Evolutionary conservation across 2,113 vertebrate genomes (phyloP).

Genomic region (Acanthisitta chloris): DNA sequence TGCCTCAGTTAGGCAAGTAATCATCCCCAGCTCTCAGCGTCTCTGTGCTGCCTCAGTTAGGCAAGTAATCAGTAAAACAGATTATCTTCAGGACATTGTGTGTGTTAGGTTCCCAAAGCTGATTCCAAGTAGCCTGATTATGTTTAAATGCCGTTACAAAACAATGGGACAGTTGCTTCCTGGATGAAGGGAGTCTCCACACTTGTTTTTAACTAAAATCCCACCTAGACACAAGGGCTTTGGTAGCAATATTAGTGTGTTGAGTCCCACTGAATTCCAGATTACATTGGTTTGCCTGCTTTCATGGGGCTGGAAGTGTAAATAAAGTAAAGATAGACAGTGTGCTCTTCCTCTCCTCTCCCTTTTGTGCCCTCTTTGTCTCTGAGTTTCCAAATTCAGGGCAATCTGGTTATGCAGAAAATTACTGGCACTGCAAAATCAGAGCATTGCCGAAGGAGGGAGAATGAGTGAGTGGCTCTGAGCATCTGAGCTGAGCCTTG

Average conservation of each 20-base stretch:
- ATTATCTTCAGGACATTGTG: neutral
- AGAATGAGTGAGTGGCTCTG: neutral
- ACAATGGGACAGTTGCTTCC: neutral
- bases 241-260: neutral
- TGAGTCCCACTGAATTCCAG: neutral
- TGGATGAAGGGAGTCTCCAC: neutral
- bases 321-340: neutral
- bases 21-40: too few relatives aligned
- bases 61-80: neutral
- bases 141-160: neutral
- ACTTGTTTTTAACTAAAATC: neutral
- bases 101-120: neutral
- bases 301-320: neutral
- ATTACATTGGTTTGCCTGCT: neutral
- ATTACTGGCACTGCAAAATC: neutral
- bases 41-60: too few relatives aligned
- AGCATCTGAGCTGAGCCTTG: neutral
- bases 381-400: neutral
- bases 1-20: neutral
- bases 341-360: neutral
- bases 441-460: neutral
- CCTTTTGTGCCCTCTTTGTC: fast-evolving
- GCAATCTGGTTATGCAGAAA: neutral
- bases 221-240: neutral
- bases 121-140: neutral